phyloP scores from a whole-genome alignment of 2,797 vertebrate species.

The Mormyrus proboscirostris region DNA sequence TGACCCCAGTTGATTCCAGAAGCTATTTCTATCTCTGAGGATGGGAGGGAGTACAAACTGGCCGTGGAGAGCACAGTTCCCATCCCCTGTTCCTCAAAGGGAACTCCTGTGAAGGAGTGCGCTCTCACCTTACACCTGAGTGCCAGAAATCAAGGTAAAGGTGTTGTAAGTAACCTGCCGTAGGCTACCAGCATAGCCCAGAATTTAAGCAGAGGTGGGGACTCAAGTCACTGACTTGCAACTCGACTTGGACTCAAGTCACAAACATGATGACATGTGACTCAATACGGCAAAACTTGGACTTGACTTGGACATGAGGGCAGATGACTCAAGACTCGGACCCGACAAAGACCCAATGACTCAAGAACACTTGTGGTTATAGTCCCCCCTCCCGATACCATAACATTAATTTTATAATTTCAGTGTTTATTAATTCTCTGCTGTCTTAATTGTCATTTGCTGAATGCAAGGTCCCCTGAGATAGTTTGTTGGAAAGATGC shows the following conservation, averaged over 20 bases:
- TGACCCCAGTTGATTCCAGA: conserved; percentile 67
- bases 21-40: conserved; percentile 62
- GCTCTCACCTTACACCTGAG: conserved; percentile 65
- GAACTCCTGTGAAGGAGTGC: conserved; percentile 56
- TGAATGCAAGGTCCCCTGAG: not conserved
- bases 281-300: not conserved
- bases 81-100: conserved; percentile 61
- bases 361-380: not conserved
- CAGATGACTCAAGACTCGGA: not conserved
- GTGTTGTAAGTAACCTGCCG: not conserved
- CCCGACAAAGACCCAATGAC: not conserved
- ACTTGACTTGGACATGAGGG: not conserved
- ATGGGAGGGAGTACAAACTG: conserved; percentile 68
- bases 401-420: not conserved
- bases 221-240: not conserved
- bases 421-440: not conserved
- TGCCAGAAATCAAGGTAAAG: conserved; percentile 66
- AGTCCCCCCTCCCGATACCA: not conserved
- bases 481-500: not conserved
- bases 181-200: not conserved
- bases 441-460: not conserved
- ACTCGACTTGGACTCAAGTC: not conserved
- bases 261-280: not conserved
- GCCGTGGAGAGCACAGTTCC: conserved; percentile 74
- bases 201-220: not conserved